phyloP scores from a whole-genome alignment of 2,113 vertebrate genomes.

The Scomber scombrus region DNA sequence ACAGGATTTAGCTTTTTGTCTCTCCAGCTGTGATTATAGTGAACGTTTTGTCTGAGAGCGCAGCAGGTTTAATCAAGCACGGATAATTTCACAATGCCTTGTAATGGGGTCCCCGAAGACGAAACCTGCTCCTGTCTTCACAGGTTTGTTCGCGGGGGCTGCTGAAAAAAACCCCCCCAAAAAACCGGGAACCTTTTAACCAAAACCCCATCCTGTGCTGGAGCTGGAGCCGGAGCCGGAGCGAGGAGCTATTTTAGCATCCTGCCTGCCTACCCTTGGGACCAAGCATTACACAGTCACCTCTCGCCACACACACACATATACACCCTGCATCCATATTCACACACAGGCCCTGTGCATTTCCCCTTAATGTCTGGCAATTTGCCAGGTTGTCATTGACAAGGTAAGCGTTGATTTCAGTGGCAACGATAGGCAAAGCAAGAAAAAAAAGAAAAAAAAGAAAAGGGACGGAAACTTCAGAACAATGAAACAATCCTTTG shows the following conservation, averaged over 20 bases:
- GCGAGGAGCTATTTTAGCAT: constrained; percentile 75
- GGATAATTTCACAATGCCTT: constrained; percentile 66
- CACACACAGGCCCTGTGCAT: constrained; percentile 82
- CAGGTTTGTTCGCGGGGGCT: constrained; percentile 16
- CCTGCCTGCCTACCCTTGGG: constrained; percentile 70
- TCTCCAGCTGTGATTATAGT: constrained; percentile 67
- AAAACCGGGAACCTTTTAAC: constrained; percentile 70
- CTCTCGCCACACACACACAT: constrained; percentile 26
- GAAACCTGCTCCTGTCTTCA: constrained; percentile 64
- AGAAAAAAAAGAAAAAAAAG: constrained; percentile 4
- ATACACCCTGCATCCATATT: constrained; percentile 26
- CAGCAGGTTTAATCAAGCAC: constrained; percentile 72
- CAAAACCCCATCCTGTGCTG: constrained; percentile 54
- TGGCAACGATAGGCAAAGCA: constrained; percentile 90
- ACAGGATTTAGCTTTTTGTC: constrained; percentile 55
- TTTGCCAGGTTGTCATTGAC: constrained; percentile 97
- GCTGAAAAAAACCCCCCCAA: constrained; percentile 10
- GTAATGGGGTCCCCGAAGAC: constrained; percentile 75
- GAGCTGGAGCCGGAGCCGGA: constrained; percentile 30
- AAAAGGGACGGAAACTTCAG: constrained; percentile 89
- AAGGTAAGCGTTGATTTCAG: constrained; percentile 97
- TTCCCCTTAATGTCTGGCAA: constrained; percentile 97
- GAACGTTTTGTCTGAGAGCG: constrained; percentile 66
- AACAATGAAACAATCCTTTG: constrained; percentile 90
- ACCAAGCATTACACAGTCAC: constrained; percentile 76